Percentiles rank a stretch among this genome's conserved stretches.
Evolutionary conservation across 2,888 invertebrate genomes (phyloP).

Genomic region (Tanytarsus gracilentus): DNA sequence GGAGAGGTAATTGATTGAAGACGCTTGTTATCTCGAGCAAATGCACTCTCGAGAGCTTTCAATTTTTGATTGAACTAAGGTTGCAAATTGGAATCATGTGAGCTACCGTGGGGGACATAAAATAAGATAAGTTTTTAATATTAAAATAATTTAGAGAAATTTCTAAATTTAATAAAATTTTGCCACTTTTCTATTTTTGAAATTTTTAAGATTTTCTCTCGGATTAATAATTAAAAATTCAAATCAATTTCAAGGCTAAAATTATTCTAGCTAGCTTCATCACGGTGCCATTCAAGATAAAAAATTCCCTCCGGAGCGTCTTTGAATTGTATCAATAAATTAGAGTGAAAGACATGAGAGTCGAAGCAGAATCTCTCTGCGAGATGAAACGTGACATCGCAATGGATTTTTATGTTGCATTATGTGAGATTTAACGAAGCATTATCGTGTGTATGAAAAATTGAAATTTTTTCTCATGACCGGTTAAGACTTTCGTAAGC

Average conservation of each 20-base stretch:
- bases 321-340: conserved; percentile 14
- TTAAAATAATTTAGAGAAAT: no score
- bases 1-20: conserved; percentile 10
- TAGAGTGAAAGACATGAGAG: background rate
- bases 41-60: background rate
- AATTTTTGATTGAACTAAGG: background rate
- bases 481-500: background rate
- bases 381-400: conserved; percentile 8
- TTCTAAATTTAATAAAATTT: no score
- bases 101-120: no score
- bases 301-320: no score
- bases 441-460: background rate
- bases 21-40: background rate
- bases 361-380: no score
- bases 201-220: conserved; percentile 4
- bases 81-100: conserved; percentile 25
- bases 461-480: conserved; percentile 2
- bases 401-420: background rate
- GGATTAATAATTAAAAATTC: background rate
- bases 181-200: no score
- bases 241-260: no score
- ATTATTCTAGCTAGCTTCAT: no score
- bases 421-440: conserved; percentile 4
- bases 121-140: no score
- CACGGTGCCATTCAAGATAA: no score